Percentiles rank a stretch among this genome's conserved stretches.
Conservation (phyloP, 2,797 vertebrate species). For the Sternarchorhynchus goeldii region DNA sequence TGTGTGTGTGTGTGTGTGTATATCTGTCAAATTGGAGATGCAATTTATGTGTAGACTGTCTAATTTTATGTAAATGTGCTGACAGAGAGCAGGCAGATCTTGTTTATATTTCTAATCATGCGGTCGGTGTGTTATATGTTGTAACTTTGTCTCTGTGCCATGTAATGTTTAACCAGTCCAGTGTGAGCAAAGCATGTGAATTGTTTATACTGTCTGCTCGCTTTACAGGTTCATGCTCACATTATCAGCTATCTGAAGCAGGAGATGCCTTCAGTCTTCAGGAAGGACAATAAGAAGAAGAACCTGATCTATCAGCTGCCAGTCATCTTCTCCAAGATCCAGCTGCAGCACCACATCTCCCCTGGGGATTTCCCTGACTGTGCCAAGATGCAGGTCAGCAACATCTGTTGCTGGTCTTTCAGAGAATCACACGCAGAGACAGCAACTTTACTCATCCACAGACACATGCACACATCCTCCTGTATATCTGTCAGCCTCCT, state of each 20-base stretch:
- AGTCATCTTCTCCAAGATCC: constrained; percentile 90
- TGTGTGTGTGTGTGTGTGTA: no score
- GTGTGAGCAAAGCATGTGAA: no score
- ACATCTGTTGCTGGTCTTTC: background rate
- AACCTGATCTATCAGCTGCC: constrained; percentile 88
- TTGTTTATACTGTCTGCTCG: background rate
- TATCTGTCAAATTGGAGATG: background rate
- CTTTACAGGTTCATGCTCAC: constrained; percentile 85
- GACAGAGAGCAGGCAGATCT: background rate
- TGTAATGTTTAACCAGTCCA: no score
- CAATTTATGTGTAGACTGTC: no score
- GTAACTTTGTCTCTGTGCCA: no score
- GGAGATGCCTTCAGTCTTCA: constrained; percentile 92
- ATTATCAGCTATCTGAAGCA: constrained; percentile 92
- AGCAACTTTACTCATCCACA: background rate
- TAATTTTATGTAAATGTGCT: no score
- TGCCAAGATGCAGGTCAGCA: constrained; percentile 89
- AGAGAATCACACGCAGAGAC: no score
- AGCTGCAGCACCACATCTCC: constrained; percentile 91
- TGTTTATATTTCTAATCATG: background rate
- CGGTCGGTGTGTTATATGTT: background rate
- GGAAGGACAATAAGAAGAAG: constrained; percentile 93
- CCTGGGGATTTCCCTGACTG: constrained; percentile 92
- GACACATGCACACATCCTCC: no score
- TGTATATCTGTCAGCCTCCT: no score